A percentile compares a stretch with the other conserved stretches of the same genome.
These are phyloP conservation scores for Corvus cornix DNA, from an alignment of 2,113 vertebrate genomes.

Conservation along the genomic window DNA sequence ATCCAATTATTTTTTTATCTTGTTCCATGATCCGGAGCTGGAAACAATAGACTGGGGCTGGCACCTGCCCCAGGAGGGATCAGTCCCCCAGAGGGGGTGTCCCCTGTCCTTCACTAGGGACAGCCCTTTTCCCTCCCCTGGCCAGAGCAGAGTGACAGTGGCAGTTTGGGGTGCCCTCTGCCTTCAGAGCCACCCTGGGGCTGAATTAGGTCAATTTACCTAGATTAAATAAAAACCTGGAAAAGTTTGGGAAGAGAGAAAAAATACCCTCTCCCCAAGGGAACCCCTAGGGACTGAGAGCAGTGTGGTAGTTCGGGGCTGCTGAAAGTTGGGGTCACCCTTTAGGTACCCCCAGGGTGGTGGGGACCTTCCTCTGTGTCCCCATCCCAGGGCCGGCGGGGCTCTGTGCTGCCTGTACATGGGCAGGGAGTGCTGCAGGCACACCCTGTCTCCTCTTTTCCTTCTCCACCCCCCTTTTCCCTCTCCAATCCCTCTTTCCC, in stretches of 20 bases:
- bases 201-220: neutral
- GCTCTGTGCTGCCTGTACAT: neutral
- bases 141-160: neutral
- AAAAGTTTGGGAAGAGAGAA: neutral
- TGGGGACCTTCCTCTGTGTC: neutral
- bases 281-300: neutral
- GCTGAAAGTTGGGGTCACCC: neutral
- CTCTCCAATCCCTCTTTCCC: neutral
- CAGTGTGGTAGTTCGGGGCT: accelerated
- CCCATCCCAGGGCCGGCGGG: accelerated
- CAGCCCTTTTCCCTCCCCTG: neutral
- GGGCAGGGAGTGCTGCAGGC: neutral
- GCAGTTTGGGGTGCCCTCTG: neutral
- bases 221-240: neutral
- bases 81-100: neutral
- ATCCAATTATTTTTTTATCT: neutral
- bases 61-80: neutral
- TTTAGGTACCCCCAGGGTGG: neutral
- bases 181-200: neutral
- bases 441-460: neutral
- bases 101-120: neutral
- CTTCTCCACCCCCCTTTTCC: neutral
- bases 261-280: neutral
- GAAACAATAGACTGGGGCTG: neutral
- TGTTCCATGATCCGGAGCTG: neutral